phyloP scores from a whole-genome alignment of 53 echinoderm and acorn worm species.

The Antedon mediterranea region DNA sequence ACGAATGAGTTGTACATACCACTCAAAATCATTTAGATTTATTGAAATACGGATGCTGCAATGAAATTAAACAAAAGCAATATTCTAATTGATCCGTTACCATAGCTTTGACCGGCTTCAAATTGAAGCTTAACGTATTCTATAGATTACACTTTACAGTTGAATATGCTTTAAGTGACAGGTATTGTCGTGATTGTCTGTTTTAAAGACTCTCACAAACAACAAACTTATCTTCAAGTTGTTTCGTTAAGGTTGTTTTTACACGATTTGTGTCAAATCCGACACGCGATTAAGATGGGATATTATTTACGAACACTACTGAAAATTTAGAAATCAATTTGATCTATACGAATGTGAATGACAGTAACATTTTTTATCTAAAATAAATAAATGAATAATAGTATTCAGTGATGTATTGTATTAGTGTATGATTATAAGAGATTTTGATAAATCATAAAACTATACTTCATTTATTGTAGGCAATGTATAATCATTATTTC shows the following conservation, averaged over 20 bases:
- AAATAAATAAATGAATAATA: too few relatives aligned
- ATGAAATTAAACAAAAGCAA: not conserved
- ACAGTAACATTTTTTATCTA: too few relatives aligned
- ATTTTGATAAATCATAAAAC: too few relatives aligned
- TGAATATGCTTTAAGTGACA: not conserved
- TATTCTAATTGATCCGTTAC: not conserved
- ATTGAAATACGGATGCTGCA: not conserved
- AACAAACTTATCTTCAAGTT: not conserved
- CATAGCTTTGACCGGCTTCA: not conserved
- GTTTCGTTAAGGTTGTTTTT: not conserved
- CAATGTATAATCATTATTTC: too few relatives aligned
- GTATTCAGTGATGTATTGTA: too few relatives aligned
- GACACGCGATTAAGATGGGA: too few relatives aligned
- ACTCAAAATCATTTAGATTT: slow-evolving; percentile 1
- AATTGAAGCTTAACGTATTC: not conserved
- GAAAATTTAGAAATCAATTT: too few relatives aligned
- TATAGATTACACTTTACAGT: not conserved
- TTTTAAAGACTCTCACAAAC: not conserved
- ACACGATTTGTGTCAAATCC: not conserved
- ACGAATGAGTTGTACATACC: not conserved
- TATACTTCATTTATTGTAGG: too few relatives aligned
- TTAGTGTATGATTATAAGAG: too few relatives aligned
- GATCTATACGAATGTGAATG: too few relatives aligned
- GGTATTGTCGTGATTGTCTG: not conserved
- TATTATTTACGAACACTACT: too few relatives aligned